These are phyloP conservation scores for Heliconius sara DNA, from an alignment of 2,888 invertebrate species.

Conservation along the genomic window DNA sequence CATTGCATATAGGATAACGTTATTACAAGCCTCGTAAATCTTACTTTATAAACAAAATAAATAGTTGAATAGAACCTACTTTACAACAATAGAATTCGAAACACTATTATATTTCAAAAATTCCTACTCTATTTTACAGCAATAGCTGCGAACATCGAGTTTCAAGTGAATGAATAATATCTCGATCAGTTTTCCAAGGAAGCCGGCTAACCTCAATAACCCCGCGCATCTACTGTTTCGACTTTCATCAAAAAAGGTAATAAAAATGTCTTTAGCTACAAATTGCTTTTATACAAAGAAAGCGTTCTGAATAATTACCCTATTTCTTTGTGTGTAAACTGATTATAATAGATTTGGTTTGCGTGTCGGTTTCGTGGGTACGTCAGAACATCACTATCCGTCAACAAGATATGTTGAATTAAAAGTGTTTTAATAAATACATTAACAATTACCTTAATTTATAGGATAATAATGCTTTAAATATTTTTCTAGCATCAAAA, in stretches of 20 bases:
- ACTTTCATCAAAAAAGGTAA: slow-evolving; percentile 43
- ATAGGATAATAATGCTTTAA: too few species aligned
- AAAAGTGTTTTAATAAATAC: neutral
- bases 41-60: neutral
- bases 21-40: neutral
- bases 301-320: slow-evolving; percentile 45
- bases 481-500: neutral
- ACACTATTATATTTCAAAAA: slow-evolving; percentile 9
- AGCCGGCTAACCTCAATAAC: slow-evolving; percentile 46
- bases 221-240: slow-evolving; percentile 45
- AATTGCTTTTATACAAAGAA: slow-evolving; percentile 49
- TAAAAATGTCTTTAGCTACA: slow-evolving; percentile 44
- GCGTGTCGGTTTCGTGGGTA: slow-evolving; percentile 16
- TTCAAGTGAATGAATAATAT: slow-evolving; percentile 48
- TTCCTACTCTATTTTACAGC: slow-evolving; percentile 2
- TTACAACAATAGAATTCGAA: neutral
- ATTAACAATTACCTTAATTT: neutral
- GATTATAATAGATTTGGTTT: slow-evolving; percentile 30
- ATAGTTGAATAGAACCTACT: neutral
- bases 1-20: neutral
- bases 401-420: slow-evolving; percentile 6
- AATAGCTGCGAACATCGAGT: slow-evolving; percentile 37
- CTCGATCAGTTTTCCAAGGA: slow-evolving; percentile 43
- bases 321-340: slow-evolving; percentile 10
- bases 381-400: neutral